Conservation (phyloP, 2,888 invertebrate species). For the Ormia ochracea region DNA sequence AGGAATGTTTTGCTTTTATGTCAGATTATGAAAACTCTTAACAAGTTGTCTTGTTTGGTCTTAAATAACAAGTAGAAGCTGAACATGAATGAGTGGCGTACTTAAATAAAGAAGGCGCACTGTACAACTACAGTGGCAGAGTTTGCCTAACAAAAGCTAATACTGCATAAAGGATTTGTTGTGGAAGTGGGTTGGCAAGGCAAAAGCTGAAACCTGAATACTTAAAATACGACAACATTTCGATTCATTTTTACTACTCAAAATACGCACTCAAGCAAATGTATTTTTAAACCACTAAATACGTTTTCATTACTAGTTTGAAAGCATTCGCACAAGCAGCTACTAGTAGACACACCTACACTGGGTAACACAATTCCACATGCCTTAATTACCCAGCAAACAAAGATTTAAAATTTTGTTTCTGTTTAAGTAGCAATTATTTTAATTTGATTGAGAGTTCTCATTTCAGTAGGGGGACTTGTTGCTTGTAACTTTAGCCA, state of each 20-base stretch:
- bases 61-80: slow-evolving; percentile 14
- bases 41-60: slow-evolving; percentile 22
- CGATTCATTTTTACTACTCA: neutral
- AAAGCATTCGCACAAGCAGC: neutral
- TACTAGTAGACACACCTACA: neutral
- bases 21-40: slow-evolving; percentile 51
- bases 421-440: no score
- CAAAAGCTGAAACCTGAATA: no score
- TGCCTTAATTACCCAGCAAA: neutral
- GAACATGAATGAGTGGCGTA: slow-evolving; percentile 19
- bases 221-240: slow-evolving; percentile 14
- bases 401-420: no score
- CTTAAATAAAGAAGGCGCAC: neutral
- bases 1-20: slow-evolving; percentile 50
- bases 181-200: neutral
- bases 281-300: slow-evolving; percentile 36
- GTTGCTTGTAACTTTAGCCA: no score
- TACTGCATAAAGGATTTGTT: neutral
- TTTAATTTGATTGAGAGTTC: no score
- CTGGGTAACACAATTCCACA: neutral
- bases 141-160: neutral
- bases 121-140: neutral
- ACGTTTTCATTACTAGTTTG: slow-evolving; percentile 24
- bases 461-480: no score
- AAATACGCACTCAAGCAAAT: slow-evolving; percentile 27